A percentile compares a stretch with the other conserved stretches of the same genome.
Evolutionary conservation across 2,888 invertebrate genomes (phyloP).

Genomic region (Cephus sareptanus): DNA sequence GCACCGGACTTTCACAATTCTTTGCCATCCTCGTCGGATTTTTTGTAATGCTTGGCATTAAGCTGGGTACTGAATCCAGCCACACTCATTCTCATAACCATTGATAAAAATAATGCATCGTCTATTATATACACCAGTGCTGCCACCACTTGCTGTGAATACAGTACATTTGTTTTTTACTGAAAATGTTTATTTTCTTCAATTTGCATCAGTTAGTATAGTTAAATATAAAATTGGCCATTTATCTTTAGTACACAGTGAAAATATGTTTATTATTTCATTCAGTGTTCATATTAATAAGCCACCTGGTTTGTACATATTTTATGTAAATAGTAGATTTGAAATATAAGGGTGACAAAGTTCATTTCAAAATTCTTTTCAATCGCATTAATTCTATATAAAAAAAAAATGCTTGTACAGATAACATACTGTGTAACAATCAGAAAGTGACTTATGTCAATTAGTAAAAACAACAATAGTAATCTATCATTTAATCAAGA

Average conservation of each 20-base stretch:
- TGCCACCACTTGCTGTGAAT: too few relatives aligned
- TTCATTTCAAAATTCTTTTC: neutral
- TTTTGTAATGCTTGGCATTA: slow-evolving; percentile 77
- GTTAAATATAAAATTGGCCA: too few relatives aligned
- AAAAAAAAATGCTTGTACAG: too few relatives aligned
- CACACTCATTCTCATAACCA: neutral
- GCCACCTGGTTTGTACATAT: too few relatives aligned
- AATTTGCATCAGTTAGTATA: too few relatives aligned
- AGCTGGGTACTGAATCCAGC: slow-evolving; percentile 43
- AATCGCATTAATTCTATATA: too few relatives aligned
- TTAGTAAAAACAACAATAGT: neutral
- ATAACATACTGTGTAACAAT: neutral
- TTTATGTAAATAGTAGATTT: neutral
- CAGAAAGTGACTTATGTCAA: neutral
- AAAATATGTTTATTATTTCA: too few relatives aligned
- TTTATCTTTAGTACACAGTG: too few relatives aligned
- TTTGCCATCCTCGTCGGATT: slow-evolving; percentile 77
- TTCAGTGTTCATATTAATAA: too few relatives aligned
- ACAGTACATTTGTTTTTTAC: too few relatives aligned
- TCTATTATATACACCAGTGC: neutral
- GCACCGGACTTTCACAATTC: slow-evolving; percentile 74
- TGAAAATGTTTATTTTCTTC: too few relatives aligned
- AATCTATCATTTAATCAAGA: neutral
- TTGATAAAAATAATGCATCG: neutral
- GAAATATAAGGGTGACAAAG: neutral